Percentiles rank a stretch among this genome's conserved stretches.
phyloP scores from a whole-genome alignment of 1,140 invertebrate genomes.

The Euborellia annulipes region DNA sequence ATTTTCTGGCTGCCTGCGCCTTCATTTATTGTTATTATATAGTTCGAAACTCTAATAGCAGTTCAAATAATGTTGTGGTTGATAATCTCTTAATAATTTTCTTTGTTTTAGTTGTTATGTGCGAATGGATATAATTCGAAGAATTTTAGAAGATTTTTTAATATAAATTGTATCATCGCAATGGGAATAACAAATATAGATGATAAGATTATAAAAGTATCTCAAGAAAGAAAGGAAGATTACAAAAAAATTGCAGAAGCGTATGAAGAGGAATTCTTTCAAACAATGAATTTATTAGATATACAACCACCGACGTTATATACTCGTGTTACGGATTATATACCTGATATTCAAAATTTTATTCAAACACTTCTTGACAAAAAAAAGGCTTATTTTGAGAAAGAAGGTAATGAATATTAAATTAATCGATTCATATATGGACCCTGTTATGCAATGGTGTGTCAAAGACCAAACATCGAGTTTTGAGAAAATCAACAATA shows the following conservation, averaged over 20 bases:
- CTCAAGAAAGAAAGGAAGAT: constrained; percentile 35
- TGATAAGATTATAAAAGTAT: constrained; percentile 80
- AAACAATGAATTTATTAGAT: constrained; percentile 58
- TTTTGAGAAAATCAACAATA: too few species aligned
- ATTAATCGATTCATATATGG: too few species aligned
- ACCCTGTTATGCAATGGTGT: too few species aligned
- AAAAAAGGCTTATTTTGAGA: constrained; percentile 45
- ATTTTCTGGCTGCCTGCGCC: too few species aligned
- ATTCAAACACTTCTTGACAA: constrained; percentile 48
- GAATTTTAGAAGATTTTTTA: constrained; percentile 61
- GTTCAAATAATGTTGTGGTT: too few species aligned
- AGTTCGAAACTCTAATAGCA: too few species aligned
- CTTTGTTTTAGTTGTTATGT: constrained; percentile 53
- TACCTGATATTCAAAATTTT: constrained; percentile 61
- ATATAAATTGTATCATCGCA: constrained; percentile 57
- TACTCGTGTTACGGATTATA: constrained; percentile 62
- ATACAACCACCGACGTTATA: constrained; percentile 49
- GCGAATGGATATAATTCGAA: constrained; percentile 69
- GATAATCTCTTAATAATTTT: too few species aligned
- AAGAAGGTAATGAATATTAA: constrained; percentile 46
- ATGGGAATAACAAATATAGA: constrained; percentile 94
- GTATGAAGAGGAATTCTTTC: constrained; percentile 70
- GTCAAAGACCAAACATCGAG: too few species aligned
- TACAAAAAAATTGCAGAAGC: constrained; percentile 40
- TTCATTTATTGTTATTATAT: too few species aligned